Evolutionary conservation across 2,113 vertebrate genomes (phyloP).

Genomic region (Mustela nigripes): DNA sequence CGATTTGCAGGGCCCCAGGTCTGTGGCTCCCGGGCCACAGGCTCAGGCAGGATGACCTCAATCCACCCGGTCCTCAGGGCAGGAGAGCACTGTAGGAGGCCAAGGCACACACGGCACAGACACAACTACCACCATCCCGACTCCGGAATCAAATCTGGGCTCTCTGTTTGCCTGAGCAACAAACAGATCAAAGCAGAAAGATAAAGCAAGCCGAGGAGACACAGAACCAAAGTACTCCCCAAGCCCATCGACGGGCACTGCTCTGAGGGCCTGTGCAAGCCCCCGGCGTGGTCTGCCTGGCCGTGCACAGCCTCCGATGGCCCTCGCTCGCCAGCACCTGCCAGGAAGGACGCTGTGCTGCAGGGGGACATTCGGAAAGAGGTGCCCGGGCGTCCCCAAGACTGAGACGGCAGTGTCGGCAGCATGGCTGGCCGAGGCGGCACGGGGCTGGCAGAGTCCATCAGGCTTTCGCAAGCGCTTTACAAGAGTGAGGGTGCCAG

Average conservation of each 20-base stretch:
- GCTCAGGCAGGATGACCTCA: not conserved
- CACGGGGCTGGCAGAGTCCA: not conserved
- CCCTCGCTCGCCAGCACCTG: not conserved
- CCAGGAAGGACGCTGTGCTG: not conserved
- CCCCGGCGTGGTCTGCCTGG: accelerated
- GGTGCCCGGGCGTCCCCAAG: too few species aligned
- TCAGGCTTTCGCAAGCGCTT: not conserved
- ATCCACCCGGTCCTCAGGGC: not conserved
- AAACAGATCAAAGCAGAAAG: not conserved
- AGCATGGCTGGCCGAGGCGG: accelerated
- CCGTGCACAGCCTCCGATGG: accelerated
- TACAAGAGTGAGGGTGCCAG: too few species aligned
- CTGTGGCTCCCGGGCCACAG: not conserved
- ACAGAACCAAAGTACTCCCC: not conserved
- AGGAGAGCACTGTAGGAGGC: not conserved
- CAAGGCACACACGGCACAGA: accelerated
- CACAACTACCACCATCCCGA: not conserved
- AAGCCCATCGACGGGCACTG: not conserved
- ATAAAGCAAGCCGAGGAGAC: not conserved
- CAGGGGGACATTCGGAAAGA: not conserved
- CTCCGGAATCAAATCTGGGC: not conserved
- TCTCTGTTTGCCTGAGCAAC: not conserved
- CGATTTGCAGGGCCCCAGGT: not conserved
- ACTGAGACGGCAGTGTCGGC: too few species aligned
- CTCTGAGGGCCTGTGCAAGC: not conserved